Base-by-base conservation (phyloP, 1,140 invertebrate genomes). In the Drosophila hydei region DNA sequence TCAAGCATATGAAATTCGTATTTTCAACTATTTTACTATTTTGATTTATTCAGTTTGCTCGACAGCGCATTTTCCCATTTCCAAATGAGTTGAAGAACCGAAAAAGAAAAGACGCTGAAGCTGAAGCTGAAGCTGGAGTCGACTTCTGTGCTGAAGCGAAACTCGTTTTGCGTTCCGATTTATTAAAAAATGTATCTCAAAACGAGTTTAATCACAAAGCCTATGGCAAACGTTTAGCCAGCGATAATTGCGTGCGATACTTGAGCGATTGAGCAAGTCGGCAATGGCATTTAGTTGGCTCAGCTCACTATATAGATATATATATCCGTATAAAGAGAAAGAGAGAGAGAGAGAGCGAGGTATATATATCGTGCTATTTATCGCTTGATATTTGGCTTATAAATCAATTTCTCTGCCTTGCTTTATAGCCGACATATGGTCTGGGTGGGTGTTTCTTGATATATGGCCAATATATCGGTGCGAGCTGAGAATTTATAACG, bases 401-500 rank as follows among this genome's bases (percentile, higher is more conserved):
- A 77, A 78, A 78, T 78, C 69, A 78, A 72, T 56, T 52, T 52
- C 60, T 12, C 25, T 60, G 38, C 38, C 38, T 38, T 25, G 42
- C 43, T 55, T 63, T 43, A 30, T 30, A 30, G 68, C 45, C 77
- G 78, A 27, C 55, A n/a, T 18, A 25, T 59, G 55, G 23, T 5
- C 9, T 50, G 36, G 54, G 62, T 65, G 62, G 62, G 52, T 65
- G 62, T 65, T 27, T 9, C 30, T 14, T 79, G 77, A 79, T 80
- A 80, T 80, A 79, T 80, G 61, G 78, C 50, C 48, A 14, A 51
- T 42, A 60, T 59, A 68, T 72, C 63, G 73, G 74, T 42, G 60
- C 52, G 21, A 21, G 30, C 19, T 30, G 12, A 40, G 30, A 84
- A 84, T 84, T 84, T 84, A 85, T 85, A 85, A 79, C 80, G 80